Evolutionary conservation across 2,888 invertebrate species (phyloP), one percentile per base, ranked within the genome.

Genomic region (Eristalis pertinax): DNA sequence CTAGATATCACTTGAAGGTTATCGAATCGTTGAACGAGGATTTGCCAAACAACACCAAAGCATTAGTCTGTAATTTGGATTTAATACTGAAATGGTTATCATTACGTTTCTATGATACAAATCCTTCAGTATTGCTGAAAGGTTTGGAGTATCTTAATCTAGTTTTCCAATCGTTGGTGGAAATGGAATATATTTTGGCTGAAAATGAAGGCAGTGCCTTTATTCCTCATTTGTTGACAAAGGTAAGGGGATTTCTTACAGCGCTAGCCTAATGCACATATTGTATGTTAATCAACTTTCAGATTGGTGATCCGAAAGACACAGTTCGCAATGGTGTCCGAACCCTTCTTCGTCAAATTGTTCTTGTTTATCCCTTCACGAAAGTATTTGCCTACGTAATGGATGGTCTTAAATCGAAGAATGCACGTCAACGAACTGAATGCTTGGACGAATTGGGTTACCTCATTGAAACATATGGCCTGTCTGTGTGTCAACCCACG

Each of bases 281-380:
- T 13, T 19, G 0, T 50, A 50, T 50, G 8, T 4, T 10, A 60
- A 26, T 15, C 10, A 26, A 13, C 65, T 90, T 91, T 70, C 78
- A 97, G 97, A 96, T 98, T 84, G 99, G 99, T 3, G 99, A 99
- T 93, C 97, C 99, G 0, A 99, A 99, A 93, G 99, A 99, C 93
- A 95, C 98, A 13, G 98, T 99, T 0, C 95, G 99, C 22, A 96
- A 97, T 91, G 97, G 97, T 43, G 98, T 99, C 0, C 96, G 97
- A 87, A 95, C 96, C 1, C 94, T 99, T 4, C 95, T 99, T 90
- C 96, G 96, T 90, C 96, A 96, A 93, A 96, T 99, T 72, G 96
- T 96, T 89, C 94, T 96, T 7, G 96, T 99, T 8, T 98, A 98
- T 93, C 96, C 98, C 0, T 96, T 97, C 41, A 96, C 96, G 85